Percentiles rank a stretch among this genome's conserved stretches.
Evolutionary conservation across 2,888 invertebrate genomes (phyloP).

Genomic region (Emmelina monodactyla): DNA sequence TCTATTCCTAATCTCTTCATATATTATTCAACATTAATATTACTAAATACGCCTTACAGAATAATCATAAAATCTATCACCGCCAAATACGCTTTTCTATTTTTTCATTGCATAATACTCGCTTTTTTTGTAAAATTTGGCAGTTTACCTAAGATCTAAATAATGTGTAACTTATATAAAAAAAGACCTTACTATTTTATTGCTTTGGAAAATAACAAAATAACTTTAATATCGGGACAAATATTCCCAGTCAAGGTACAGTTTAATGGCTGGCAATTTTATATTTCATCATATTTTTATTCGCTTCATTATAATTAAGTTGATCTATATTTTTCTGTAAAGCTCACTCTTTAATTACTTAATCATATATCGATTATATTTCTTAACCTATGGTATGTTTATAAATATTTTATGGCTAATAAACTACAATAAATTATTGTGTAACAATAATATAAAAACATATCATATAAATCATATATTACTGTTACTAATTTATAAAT

Average conservation of each 20-base stretch:
- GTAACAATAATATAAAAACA: slow-evolving; percentile 34
- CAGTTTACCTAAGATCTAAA: slow-evolving; percentile 48
- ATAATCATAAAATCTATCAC: slow-evolving; percentile 26
- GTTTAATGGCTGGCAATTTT: slow-evolving; percentile 42
- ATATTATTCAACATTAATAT: slow-evolving; percentile 15
- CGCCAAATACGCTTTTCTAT: slow-evolving; percentile 37
- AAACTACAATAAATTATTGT: slow-evolving; percentile 39
- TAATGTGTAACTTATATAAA: slow-evolving; percentile 36
- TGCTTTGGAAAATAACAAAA: slow-evolving; percentile 60
- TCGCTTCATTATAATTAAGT: slow-evolving; percentile 20
- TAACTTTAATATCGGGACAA: slow-evolving; percentile 35
- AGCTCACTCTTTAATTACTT: slow-evolving; percentile 64
- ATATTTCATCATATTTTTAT: slow-evolving; percentile 24
- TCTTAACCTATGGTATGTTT: slow-evolving; percentile 65
- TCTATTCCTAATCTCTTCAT: slow-evolving; percentile 33
- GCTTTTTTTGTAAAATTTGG: slow-evolving; percentile 33
- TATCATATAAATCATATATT: slow-evolving; percentile 24
- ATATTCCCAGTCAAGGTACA: slow-evolving; percentile 41
- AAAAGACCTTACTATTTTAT: slow-evolving; percentile 30
- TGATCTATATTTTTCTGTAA: slow-evolving; percentile 47
- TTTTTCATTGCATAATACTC: slow-evolving; percentile 29
- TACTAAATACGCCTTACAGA: not conserved
- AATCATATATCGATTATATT: slow-evolving; percentile 57
- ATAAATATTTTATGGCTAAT: slow-evolving; percentile 64
- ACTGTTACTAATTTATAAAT: slow-evolving; percentile 32